These are phyloP conservation scores for Aptenodytes forsteri DNA, from an alignment of 2,113 vertebrate species.

Conservation along the genomic window DNA sequence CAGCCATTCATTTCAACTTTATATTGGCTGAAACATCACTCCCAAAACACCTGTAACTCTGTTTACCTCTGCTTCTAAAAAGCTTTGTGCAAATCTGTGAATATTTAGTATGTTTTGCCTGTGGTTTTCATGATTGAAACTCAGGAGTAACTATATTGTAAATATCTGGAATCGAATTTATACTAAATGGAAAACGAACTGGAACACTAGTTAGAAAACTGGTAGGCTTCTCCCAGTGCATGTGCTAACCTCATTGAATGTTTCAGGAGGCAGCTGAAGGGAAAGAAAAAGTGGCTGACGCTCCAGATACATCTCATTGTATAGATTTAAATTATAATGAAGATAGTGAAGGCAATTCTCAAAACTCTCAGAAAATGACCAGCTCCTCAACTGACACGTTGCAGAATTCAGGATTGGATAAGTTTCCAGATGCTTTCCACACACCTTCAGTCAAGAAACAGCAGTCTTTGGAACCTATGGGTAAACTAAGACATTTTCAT, in stretches of 20 bases:
- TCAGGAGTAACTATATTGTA: not conserved
- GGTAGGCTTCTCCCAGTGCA: not conserved
- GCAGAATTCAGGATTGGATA: not conserved
- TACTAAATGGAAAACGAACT: not conserved
- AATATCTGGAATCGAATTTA: not conserved
- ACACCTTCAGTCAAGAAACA: not conserved
- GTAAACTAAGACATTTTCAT: constrained; percentile 42
- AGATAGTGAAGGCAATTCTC: not conserved
- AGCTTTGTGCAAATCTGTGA: not conserved
- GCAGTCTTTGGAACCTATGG: not conserved
- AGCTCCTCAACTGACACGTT: not conserved
- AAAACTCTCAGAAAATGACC: not conserved
- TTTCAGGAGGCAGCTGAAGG: constrained; percentile 44
- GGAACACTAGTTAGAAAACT: not conserved
- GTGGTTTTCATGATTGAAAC: not conserved
- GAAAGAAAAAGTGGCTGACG: not conserved
- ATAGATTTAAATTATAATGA: not conserved
- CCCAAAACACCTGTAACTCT: not conserved
- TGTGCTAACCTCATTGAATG: constrained; percentile 8
- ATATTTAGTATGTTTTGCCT: not conserved
- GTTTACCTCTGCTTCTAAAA: not conserved
- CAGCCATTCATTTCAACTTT: not conserved
- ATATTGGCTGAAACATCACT: not conserved
- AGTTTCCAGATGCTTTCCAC: not conserved
- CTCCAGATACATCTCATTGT: not conserved